Conservation (phyloP, 2,888 invertebrate genomes). For the Caenorhabditis macrosperma region DNA sequence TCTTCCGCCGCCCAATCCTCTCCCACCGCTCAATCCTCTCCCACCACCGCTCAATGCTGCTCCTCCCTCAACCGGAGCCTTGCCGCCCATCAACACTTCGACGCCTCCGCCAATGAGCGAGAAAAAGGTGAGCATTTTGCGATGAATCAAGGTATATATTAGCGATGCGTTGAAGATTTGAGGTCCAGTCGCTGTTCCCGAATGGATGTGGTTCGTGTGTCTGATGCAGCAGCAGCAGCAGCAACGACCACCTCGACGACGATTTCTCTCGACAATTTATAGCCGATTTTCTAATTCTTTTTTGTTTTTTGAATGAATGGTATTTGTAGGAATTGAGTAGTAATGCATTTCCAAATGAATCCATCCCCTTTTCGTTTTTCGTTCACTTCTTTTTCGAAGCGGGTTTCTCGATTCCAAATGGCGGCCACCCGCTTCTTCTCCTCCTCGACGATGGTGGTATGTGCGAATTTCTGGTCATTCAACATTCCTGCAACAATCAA, state of each 20-base stretch:
- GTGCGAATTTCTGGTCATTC: conserved; percentile 50
- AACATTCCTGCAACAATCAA: conserved; percentile 53
- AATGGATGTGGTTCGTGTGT: conserved; percentile 20
- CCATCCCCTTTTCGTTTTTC: background rate
- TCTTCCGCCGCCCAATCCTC: too few species aligned
- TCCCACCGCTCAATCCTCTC: too few species aligned
- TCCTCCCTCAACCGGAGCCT: too few species aligned
- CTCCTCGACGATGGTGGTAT: conserved; percentile 23
- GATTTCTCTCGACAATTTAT: too few species aligned
- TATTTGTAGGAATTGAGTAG: too few species aligned
- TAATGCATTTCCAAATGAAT: too few species aligned
- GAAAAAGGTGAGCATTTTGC: conserved; percentile 25
- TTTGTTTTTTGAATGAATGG: conserved; percentile 5
- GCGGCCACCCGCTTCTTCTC: conserved; percentile 24
- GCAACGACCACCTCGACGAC: too few species aligned
- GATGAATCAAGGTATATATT: background rate
- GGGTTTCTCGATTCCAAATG: conserved; percentile 14
- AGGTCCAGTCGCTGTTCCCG: conserved; percentile 23
- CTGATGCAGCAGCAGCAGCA: too few species aligned
- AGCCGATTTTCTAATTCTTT: too few species aligned
- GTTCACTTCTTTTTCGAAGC: background rate
- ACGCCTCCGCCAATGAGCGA: conserved; percentile 30
- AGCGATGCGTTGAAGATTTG: conserved; percentile 28
- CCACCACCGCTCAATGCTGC: too few species aligned
- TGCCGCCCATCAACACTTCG: conserved; percentile 2